Percentiles rank a stretch among this genome's conserved stretches.
Evolutionary conservation across 2,797 vertebrate genomes (phyloP).

Genomic region (Enteromius unitaeniatus): DNA sequence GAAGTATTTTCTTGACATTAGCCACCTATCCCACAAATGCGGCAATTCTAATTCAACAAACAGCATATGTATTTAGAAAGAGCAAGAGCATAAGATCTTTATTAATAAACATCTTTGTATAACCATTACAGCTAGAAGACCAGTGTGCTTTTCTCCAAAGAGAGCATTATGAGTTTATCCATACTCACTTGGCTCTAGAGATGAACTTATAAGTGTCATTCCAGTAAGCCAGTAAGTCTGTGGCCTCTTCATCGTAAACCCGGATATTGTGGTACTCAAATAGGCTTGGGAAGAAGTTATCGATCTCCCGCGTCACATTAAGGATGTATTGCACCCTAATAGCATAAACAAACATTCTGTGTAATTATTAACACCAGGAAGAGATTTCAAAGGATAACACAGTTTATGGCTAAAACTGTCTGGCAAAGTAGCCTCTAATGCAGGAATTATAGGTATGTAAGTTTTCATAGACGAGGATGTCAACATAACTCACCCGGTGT

Average conservation of each 20-base stretch:
- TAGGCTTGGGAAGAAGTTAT: constrained; percentile 96
- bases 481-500: constrained; percentile 87
- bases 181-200: constrained; percentile 92
- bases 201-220: constrained; percentile 99
- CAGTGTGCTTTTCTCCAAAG: not conserved
- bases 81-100: not conserved
- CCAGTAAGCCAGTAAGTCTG: constrained; percentile 97
- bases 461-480: too few relatives aligned
- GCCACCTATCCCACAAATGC: not conserved
- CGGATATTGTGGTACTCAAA: constrained; percentile 98
- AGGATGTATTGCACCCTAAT: constrained; percentile 91
- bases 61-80: not conserved
- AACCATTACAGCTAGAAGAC: not conserved
- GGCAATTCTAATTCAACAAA: not conserved
- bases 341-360: constrained; percentile 5
- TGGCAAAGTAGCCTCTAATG: not conserved
- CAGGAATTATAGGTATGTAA: not conserved
- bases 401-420: not conserved
- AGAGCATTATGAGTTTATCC: not conserved
- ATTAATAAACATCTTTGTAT: not conserved
- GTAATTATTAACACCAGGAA: constrained; percentile 22
- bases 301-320: constrained; percentile 96
- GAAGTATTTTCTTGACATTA: not conserved
- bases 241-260: constrained; percentile 96
- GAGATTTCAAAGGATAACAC: not conserved